Base-by-base conservation (phyloP, 2,888 invertebrate species). In the Teleiodes luculella region DNA sequence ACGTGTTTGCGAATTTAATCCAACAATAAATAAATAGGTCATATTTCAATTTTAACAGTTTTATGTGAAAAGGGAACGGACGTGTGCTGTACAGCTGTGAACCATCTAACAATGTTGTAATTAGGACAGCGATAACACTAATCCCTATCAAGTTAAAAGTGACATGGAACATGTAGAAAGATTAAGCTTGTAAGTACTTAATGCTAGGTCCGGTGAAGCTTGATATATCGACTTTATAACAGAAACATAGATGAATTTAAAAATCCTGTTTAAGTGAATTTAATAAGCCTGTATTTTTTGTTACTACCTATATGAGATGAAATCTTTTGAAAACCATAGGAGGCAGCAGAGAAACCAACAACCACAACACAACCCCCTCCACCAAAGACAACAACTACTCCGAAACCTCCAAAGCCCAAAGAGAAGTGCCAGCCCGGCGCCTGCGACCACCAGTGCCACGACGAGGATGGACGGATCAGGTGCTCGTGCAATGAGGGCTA, bases 401-500 rank as follows among this genome's bases (percentile, higher is more conserved):
- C n/a, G n/a, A n/a, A n/a, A n/a, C n/a, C 63, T 1, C 54, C 37
- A 20, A 59, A 67, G 47, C 63, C 66, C 5, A 72, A 67, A 56
- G 75, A 76, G 53, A 75, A 63, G 45, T 87, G 88, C 61, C 72
- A 71, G 57, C 70, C 67, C 41, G 74, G 75, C 35, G 79, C 84
- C 6, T 49, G 49, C 20, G 36, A 49, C 0, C 49, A 49, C 7
- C 8, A 20, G 1, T 49, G 49, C 36, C 13, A 49, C 7, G 36
- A 36, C 20, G 49, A 35, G 2, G 36, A 49, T 24, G 49, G 36
- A 4, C 35, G 58, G 57, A 41, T 51, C 30, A 63, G 57, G 24
- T 89, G 88, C 57, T 67, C 65, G 18, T 89, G 88, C 55, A 69
- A 64, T 0, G 72, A 78, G 24, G 88, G 88, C 0, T 88, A 65